Conservation (phyloP, 1,140 invertebrate genomes). For the Triops longicaudatus region DNA sequence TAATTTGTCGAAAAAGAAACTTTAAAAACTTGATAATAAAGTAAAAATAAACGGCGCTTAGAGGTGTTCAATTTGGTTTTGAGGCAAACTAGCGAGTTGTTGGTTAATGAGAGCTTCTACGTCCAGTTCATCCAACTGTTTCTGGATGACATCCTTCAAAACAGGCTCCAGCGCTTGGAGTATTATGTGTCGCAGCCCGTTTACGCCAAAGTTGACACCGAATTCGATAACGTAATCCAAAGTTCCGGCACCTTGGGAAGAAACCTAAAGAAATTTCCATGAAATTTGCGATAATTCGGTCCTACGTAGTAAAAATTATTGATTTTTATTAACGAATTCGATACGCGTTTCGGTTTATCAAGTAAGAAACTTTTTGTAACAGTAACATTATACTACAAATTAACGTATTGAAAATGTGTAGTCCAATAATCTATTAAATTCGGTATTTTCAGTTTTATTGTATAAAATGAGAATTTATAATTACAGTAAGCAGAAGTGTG, state of each 20-base stretch:
- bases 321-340: too few relatives aligned
- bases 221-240: conserved; percentile 70
- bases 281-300: too few relatives aligned
- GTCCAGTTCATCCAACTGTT: conserved; percentile 59
- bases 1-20: too few relatives aligned
- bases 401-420: too few relatives aligned
- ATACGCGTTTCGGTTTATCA: too few relatives aligned
- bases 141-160: conserved; percentile 55
- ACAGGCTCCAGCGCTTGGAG: conserved; percentile 70
- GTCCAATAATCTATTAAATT: too few relatives aligned
- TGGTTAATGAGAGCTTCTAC: conserved; percentile 46
- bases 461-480: too few relatives aligned
- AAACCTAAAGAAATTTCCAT: conserved; percentile 28
- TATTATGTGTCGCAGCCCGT: conserved; percentile 71
- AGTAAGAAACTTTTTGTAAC: too few relatives aligned
- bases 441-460: too few relatives aligned
- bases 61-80: neutral
- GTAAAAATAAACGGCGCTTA: neutral
- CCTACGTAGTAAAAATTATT: too few relatives aligned
- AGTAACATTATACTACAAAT: too few relatives aligned
- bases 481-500: too few relatives aligned
- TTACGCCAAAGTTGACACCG: conserved; percentile 65
- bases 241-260: conserved; percentile 61
- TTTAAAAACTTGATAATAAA: neutral
- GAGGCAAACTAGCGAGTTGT: neutral